Conservation (phyloP, 2,888 invertebrate genomes). For the Agrotis segetum region DNA sequence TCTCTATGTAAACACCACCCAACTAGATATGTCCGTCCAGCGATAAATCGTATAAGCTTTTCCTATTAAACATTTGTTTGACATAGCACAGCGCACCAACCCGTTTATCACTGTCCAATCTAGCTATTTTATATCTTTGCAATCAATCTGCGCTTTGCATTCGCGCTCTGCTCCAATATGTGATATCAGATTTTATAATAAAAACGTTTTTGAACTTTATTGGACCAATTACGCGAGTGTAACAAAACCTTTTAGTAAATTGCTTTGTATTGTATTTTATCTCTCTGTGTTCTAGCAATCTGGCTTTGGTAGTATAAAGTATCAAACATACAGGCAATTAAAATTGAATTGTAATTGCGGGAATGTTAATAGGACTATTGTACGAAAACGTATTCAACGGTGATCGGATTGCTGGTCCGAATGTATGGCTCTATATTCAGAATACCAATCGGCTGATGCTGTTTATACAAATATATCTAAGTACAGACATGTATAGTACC, state of each 20-base stretch:
- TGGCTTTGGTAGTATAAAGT: background rate
- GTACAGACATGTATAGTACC: background rate
- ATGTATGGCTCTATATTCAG: constrained; percentile 17
- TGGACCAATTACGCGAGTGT: constrained; percentile 48
- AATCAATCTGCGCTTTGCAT: constrained; percentile 55
- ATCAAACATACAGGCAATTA: background rate
- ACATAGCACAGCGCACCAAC: constrained; percentile 19
- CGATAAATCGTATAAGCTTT: constrained; percentile 35
- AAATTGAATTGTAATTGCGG: constrained; percentile 3
- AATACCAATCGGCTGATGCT: constrained; percentile 33
- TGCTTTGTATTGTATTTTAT: constrained; percentile 26
- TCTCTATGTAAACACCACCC: constrained; percentile 40
- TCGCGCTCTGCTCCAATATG: constrained; percentile 39
- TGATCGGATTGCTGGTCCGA: constrained; percentile 3
- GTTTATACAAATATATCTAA: constrained; percentile 22
- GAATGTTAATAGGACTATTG: background rate
- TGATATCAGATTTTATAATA: constrained; percentile 52
- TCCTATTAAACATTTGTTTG: constrained; percentile 40
- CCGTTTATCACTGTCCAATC: constrained; percentile 47
- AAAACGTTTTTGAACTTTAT: constrained; percentile 60
- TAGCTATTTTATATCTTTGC: constrained; percentile 55
- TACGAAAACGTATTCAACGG: constrained; percentile 1
- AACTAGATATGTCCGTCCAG: constrained; percentile 41
- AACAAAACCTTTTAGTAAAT: constrained; percentile 41
- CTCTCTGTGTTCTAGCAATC: constrained; percentile 17